Evolutionary conservation across 2,113 vertebrate species (phyloP).

Genomic region (Toxotes chatareus): DNA sequence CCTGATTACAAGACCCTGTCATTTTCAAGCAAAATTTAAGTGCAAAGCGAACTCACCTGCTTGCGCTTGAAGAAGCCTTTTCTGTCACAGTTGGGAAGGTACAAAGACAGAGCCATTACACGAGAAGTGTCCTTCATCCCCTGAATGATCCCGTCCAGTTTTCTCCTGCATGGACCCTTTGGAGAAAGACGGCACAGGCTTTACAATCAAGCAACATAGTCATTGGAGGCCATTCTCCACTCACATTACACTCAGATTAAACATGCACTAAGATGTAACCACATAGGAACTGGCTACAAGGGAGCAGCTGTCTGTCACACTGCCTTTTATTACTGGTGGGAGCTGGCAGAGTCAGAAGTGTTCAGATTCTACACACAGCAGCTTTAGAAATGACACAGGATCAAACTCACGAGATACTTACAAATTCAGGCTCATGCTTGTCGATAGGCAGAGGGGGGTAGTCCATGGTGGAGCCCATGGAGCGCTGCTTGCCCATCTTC

Average conservation of each 20-base stretch:
- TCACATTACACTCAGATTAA: background rate
- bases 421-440: slow-evolving; percentile 96
- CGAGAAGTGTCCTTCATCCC: slow-evolving; percentile 93
- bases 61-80: slow-evolving; percentile 99
- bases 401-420: slow-evolving; percentile 75
- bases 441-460: slow-evolving; percentile 91
- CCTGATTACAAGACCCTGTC: background rate
- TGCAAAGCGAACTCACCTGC: slow-evolving; percentile 85
- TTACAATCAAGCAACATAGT: background rate
- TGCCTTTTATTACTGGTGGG: background rate
- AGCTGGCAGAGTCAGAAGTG: background rate
- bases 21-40: background rate
- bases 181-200: slow-evolving; percentile 15
- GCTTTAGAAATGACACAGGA: background rate
- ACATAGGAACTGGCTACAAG: too few species aligned
- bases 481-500: slow-evolving; percentile 89
- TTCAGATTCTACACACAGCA: background rate
- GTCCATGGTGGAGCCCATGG: slow-evolving; percentile 87
- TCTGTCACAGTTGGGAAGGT: slow-evolving; percentile 98
- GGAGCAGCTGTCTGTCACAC: background rate
- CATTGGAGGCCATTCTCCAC: background rate
- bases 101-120: slow-evolving; percentile 92
- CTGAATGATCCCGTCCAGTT: slow-evolving; percentile 95
- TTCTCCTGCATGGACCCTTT: slow-evolving; percentile 96
- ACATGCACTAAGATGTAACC: background rate